Evolutionary conservation across 2,797 vertebrate species (phyloP).

Genomic region (Acrossocheilus fasciatus): DNA sequence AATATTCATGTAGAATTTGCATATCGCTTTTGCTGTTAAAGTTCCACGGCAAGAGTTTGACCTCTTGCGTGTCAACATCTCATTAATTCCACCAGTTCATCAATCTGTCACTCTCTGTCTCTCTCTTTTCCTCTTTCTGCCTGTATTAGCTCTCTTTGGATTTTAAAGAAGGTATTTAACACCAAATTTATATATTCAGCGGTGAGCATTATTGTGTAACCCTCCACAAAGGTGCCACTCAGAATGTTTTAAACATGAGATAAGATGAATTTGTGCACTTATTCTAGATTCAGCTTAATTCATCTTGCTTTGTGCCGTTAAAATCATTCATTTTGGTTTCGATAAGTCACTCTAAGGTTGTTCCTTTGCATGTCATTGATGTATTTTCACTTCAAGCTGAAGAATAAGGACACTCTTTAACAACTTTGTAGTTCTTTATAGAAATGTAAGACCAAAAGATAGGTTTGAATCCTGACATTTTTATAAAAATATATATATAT

Average conservation of each 20-base stretch:
- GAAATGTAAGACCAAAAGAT: no score
- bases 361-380: background rate
- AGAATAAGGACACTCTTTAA: background rate
- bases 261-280: conserved; percentile 7
- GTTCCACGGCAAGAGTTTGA: conserved; percentile 17
- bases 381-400: background rate
- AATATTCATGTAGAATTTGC: conserved; percentile 42
- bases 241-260: conserved; percentile 53
- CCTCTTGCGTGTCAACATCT: conserved; percentile 37
- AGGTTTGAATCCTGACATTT: no score
- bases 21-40: conserved; percentile 5
- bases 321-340: conserved; percentile 13
- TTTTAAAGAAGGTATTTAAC: conserved; percentile 29
- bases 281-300: conserved; percentile 5
- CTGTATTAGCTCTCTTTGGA: conserved; percentile 17
- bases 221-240: conserved; percentile 9
- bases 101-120: conserved; percentile 27
- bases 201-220: conserved; percentile 22
- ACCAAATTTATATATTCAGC: conserved; percentile 44
- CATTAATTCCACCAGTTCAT: conserved; percentile 31
- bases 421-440: background rate
- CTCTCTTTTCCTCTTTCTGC: conserved; percentile 4
- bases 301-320: background rate
- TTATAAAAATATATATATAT: no score
- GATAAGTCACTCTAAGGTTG: background rate